phyloP scores from a whole-genome alignment of 92 coral and sea anemone species.

The Heteractis magnifica region DNA sequence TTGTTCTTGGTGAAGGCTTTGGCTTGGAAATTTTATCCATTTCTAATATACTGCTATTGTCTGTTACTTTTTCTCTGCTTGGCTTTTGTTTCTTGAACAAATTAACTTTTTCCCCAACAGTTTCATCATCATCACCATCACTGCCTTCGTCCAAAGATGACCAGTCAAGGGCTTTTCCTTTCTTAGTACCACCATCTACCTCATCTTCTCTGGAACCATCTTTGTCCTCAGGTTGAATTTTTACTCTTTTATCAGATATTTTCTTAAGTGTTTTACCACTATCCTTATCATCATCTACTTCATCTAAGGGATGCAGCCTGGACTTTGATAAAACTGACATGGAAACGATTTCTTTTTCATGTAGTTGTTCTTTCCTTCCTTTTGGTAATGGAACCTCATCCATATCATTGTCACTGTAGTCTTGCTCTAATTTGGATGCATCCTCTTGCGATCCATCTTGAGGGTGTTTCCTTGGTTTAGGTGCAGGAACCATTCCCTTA shows the following conservation, averaged over 20 bases:
- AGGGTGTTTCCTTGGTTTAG: slow-evolving; percentile 19
- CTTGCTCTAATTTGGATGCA: neutral
- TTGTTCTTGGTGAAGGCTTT: slow-evolving; percentile 26
- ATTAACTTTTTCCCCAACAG: slow-evolving; percentile 16
- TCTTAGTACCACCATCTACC: neutral
- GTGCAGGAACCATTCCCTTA: slow-evolving; percentile 16
- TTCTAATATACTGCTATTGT: slow-evolving; percentile 11
- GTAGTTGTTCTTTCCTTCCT: slow-evolving; percentile 6
- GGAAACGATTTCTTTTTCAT: neutral
- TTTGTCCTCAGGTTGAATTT: neutral
- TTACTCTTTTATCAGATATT: neutral
- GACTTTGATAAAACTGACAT: neutral
- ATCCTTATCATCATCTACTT: slow-evolving; percentile 36
- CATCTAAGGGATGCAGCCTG: slow-evolving; percentile 10
- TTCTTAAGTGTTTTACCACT: neutral
- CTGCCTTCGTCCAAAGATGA: slow-evolving; percentile 25
- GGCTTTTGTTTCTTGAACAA: slow-evolving; percentile 35
- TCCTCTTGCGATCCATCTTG: neutral
- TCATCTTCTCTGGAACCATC: neutral
- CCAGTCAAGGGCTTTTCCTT: slow-evolving; percentile 12
- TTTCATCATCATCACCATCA: slow-evolving; percentile 15
- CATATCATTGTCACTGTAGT: neutral
- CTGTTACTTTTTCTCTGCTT: slow-evolving; percentile 14
- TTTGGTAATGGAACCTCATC: slow-evolving; percentile 1
- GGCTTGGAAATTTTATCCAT: neutral